Conservation (phyloP, 2,888 invertebrate species). For the Clivina fossor region DNA sequence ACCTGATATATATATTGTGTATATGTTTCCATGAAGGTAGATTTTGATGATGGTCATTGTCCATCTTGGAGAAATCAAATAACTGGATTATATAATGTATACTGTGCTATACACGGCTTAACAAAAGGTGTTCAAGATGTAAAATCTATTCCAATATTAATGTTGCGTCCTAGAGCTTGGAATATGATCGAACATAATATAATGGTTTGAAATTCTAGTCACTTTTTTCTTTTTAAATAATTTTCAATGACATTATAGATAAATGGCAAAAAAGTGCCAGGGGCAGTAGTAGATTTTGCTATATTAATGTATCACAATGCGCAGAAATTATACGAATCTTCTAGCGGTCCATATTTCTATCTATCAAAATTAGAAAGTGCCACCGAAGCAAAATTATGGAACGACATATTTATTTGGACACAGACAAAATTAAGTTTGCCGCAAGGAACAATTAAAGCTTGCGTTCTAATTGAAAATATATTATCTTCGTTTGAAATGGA, state of each 20-base stretch:
- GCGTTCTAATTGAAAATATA: slow-evolving; percentile 72
- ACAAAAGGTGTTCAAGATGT: slow-evolving; percentile 58
- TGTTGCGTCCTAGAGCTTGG: slow-evolving; percentile 73
- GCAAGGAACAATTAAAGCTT: slow-evolving; percentile 67
- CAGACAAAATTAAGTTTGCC: slow-evolving; percentile 60
- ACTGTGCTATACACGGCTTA: slow-evolving; percentile 57
- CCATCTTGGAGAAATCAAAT: slow-evolving; percentile 73
- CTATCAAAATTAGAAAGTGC: slow-evolving; percentile 70
- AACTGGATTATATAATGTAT: slow-evolving; percentile 63
- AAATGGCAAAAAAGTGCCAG: slow-evolving; percentile 63
- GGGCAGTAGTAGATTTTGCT: slow-evolving; percentile 70
- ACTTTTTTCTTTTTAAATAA: background rate
- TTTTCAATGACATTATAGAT: slow-evolving; percentile 51
- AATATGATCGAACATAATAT: slow-evolving; percentile 71
- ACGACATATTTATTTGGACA: slow-evolving; percentile 67
- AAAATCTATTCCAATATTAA: slow-evolving; percentile 61
- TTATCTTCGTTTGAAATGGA: slow-evolving; percentile 69
- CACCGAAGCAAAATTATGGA: slow-evolving; percentile 68
- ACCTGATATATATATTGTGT: no score
- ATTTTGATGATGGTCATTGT: slow-evolving; percentile 74
- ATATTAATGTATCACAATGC: slow-evolving; percentile 68
- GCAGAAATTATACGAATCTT: slow-evolving; percentile 55
- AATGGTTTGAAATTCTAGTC: slow-evolving; percentile 50
- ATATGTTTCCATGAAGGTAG: no score
- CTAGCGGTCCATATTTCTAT: slow-evolving; percentile 70